Evolutionary conservation across 2,888 invertebrate species (phyloP), one percentile per base, ranked within the genome.

Genomic region (Plagiodera versicolora): DNA sequence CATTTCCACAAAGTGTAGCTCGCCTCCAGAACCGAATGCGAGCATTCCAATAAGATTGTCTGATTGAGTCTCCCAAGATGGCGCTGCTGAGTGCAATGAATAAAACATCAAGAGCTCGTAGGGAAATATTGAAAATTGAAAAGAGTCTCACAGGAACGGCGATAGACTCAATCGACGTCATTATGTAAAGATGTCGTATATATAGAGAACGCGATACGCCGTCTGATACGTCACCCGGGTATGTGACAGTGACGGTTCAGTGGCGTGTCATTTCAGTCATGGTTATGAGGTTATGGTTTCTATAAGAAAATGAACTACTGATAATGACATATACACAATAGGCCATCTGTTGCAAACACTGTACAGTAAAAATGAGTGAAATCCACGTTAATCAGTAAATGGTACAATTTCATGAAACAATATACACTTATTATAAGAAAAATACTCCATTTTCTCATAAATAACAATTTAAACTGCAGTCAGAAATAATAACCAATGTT

Each of bases 81-180:
- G 79, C 79, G 79, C 77, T 77, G 78, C 77, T 78, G 77, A 78
- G 77, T 79, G 80, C 80, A 79, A 81, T 81, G 80, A 81, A 81
- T 81, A 81, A 81, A 81, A 81, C 80, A 81, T 81, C 80, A 79
- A 80, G 78, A 79, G 75, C 76, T 76, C 76, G 76, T 77, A 77
- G 79, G 78, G 79, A 80, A 79, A 80, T 80, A 80, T 81, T 79
- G 80, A 80, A 81, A 80, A 80, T 80, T 80, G 80, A 80, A 80
- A 80, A 79, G 79, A 79, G 77, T 76, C 77, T 74, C 77, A 70
- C 72, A 74, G 76, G 77, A 75, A 74, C 74, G 73, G 74, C 77
- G 77, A 78, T 78, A 77, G 77, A 77, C 76, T 77, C 77, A 77
- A 79, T 79, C 79, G 79, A 76, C 74, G 76, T 77, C 74, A 76